These are phyloP conservation scores for Actinia tenebrosa DNA, from an alignment of 64 coral and sea anemone species.

Conservation along the genomic window DNA sequence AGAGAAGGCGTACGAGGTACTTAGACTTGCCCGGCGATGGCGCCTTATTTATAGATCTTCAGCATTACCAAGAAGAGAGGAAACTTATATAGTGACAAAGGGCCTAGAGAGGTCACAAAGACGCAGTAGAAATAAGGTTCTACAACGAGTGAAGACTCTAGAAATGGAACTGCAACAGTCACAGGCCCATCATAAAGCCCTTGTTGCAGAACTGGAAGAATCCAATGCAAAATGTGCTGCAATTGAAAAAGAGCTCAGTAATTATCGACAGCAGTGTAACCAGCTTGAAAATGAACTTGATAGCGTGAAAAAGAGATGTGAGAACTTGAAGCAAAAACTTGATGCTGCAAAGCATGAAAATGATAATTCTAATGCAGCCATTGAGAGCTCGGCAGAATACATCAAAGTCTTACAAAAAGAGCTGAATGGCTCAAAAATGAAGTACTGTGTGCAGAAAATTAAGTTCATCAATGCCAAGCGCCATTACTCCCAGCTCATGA, in stretches of 20 bases:
- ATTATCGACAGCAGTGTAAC: slow-evolving; percentile 82
- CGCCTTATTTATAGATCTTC: slow-evolving; percentile 62
- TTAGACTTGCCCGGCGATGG: slow-evolving; percentile 78
- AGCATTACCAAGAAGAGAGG: slow-evolving; percentile 40
- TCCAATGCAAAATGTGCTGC: slow-evolving; percentile 59
- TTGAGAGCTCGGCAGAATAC: slow-evolving; percentile 76
- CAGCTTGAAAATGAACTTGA: slow-evolving; percentile 81
- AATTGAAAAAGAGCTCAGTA: slow-evolving; percentile 74
- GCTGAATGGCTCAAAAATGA: slow-evolving; percentile 83
- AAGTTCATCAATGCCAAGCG: slow-evolving; percentile 89
- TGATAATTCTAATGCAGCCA: slow-evolving; percentile 22
- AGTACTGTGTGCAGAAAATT: slow-evolving; percentile 90
- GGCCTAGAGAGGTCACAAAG: slow-evolving; percentile 19
- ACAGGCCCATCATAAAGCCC: slow-evolving; percentile 48
- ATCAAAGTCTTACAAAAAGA: slow-evolving; percentile 89
- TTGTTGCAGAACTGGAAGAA: slow-evolving; percentile 70
- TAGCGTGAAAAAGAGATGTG: slow-evolving; percentile 57
- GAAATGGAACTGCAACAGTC: slow-evolving; percentile 67
- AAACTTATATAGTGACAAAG: slow-evolving; percentile 62
- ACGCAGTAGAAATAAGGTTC: slow-evolving; percentile 41
- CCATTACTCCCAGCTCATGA: slow-evolving; percentile 55
- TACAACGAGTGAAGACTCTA: slow-evolving; percentile 47
- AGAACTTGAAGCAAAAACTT: slow-evolving; percentile 67
- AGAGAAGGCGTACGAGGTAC: slow-evolving; percentile 80
- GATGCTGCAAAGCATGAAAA: slow-evolving; percentile 52